Evolutionary conservation across 1,140 invertebrate genomes (phyloP), one percentile per base, ranked within the genome.

Genomic region (Rhynchophorus ferrugineus): DNA sequence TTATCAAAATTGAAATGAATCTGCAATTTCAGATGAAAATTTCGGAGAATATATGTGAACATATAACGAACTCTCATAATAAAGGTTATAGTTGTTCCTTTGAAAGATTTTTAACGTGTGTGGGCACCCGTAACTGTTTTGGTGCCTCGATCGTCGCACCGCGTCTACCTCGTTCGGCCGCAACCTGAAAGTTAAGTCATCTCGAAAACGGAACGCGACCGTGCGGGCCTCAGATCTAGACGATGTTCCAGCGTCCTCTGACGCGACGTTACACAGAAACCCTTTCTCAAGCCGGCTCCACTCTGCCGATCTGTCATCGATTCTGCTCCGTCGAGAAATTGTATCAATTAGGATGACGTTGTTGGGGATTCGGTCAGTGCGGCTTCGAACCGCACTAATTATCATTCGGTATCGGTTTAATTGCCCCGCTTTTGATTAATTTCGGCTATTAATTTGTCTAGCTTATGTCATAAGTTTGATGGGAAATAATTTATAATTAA

Each of bases 181-280:
- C n/a, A 34, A 34, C 14, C 24, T 22, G n/a, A 54, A 61, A 61
- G 59, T 59, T 59, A 61, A 61, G 57, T 59, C 57, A 59, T 61
- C 54, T 55, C 44, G 16, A 20, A n/a, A 42, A 16, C 3, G 21
- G 0, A 18, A 13, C 37, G 11, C 24, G 5, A 29, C 24, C 24
- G 45, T 14, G 38, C 33, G 42, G 41, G 44, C 21, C 29, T 33
- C 3, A 42, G 43, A 17, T 37, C 11, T 35, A 33, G 52, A 36
- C 48, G 45, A 43, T 34, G 24, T 52, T 43, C 20, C 41, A 17
- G 29, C 24, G 47, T 34, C 41, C 29, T 43, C 49, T 52, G 61
- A 43, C 62, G 61, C 59, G 64, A 66, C 62, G 50, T 13, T 60
- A 66, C 64, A 66, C 58, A 59, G 64, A 66, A 66, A 66, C 64